Evolutionary conservation across 2,888 invertebrate genomes (phyloP).

Genomic region (Coelopa pilipes): DNA sequence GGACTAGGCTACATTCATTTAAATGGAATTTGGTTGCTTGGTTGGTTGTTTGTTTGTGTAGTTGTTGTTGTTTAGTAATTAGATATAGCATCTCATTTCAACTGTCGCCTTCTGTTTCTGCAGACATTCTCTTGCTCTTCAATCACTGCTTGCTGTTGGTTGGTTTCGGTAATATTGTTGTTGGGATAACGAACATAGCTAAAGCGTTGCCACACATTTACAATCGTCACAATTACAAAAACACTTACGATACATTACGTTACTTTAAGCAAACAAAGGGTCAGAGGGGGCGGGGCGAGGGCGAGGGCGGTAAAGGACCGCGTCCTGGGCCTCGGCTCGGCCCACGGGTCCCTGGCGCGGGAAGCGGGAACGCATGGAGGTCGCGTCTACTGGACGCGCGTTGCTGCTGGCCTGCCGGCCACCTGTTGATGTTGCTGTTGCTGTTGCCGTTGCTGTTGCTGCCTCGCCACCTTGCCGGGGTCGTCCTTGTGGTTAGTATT

Average conservation of each 20-base stretch:
- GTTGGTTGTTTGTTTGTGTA: not conserved
- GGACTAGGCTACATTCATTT: constrained; percentile 33
- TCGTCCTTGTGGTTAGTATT: not conserved
- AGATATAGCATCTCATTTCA: constrained; percentile 12
- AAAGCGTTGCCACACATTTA: constrained; percentile 25
- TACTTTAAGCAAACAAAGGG: not conserved
- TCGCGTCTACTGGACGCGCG: constrained; percentile 14
- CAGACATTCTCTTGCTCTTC: not conserved
- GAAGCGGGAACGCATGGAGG: too few species aligned
- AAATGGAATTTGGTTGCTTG: constrained; percentile 8
- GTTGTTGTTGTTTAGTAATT: constrained; percentile 11
- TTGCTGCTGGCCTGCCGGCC: not conserved
- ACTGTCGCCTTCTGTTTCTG: not conserved
- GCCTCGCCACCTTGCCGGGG: not conserved
- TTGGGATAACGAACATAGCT: constrained; percentile 23
- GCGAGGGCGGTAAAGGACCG: too few species aligned
- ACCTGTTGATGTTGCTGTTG: constrained; percentile 7
- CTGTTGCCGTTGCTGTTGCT: not conserved
- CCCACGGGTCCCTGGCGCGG: too few species aligned
- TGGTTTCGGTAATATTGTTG: not conserved
- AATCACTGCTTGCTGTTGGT: not conserved
- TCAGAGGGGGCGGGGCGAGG: not conserved
- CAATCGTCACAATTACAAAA: constrained; percentile 26
- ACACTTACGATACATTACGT: constrained; percentile 13
- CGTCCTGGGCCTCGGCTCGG: too few species aligned